phyloP scores from a whole-genome alignment of 2,113 vertebrate species.

The Oriolus oriolus region DNA sequence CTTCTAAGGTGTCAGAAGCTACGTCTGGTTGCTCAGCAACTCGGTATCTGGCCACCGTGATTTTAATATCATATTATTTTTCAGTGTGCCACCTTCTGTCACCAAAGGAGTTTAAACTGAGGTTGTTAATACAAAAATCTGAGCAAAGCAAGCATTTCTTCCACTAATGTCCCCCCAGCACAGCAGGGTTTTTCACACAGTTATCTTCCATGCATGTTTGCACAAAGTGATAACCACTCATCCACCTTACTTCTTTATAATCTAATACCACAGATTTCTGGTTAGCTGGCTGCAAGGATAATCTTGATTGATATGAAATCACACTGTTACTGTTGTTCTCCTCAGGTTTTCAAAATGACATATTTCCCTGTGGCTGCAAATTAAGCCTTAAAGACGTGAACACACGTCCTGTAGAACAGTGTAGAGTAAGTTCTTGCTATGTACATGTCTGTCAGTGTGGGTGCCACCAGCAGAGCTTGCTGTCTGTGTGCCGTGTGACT shows the following conservation, averaged over 20 bases:
- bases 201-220: not conserved
- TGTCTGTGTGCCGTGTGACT: not conserved
- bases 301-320: not conserved
- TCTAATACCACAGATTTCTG: not conserved
- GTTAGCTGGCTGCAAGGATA: not conserved
- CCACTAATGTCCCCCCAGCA: not conserved
- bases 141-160: not conserved
- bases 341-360: not conserved
- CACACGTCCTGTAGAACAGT: not conserved
- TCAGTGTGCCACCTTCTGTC: conserved; percentile 1
- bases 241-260: not conserved
- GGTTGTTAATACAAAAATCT: not conserved
- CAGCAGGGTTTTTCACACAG: not conserved
- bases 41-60: not conserved
- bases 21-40: conserved; percentile 49
- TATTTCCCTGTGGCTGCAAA: not conserved
- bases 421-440: not conserved
- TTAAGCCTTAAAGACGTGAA: not conserved
- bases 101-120: not conserved
- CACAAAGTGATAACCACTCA: not conserved
- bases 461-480: not conserved
- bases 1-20: conserved; percentile 51
- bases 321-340: not conserved
- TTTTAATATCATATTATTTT: conserved; percentile 40
- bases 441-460: not conserved